These are phyloP conservation scores for Carassius auratus DNA, from an alignment of 2,113 vertebrate genomes.

Conservation along the genomic window DNA sequence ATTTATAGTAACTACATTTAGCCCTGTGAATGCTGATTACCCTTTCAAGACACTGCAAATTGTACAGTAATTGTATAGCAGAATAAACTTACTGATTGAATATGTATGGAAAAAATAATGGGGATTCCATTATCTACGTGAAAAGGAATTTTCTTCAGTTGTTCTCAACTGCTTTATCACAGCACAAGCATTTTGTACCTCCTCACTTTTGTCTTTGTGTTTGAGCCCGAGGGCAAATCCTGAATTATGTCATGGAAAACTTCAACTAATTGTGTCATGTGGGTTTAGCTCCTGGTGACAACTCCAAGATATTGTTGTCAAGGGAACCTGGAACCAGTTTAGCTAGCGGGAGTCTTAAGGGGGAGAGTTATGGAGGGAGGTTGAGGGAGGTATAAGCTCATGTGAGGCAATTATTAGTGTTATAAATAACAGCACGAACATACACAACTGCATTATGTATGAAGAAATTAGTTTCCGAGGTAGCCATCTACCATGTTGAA, in stretches of 20 bases:
- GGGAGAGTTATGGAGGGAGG: conserved; percentile 47
- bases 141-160: conserved; percentile 48
- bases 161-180: conserved; percentile 13
- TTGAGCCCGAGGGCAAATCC: conserved; percentile 63
- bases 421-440: conserved; percentile 33
- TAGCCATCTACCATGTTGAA: not conserved
- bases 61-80: not conserved
- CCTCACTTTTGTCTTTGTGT: conserved; percentile 63
- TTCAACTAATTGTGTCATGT: conserved; percentile 73
- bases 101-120: conserved; percentile 37
- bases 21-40: conserved; percentile 54
- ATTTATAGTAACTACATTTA: conserved; percentile 59
- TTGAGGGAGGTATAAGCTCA: conserved; percentile 45
- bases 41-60: conserved; percentile 48
- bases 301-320: conserved; percentile 71
- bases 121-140: conserved; percentile 15
- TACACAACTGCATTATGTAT: conserved; percentile 27
- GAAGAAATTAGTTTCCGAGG: conserved; percentile 14
- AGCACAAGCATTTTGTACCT: not conserved
- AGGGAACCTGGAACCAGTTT: conserved; percentile 66
- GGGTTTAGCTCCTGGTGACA: conserved; percentile 66
- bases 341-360: conserved; percentile 61
- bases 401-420: conserved; percentile 36
- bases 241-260: conserved; percentile 74
- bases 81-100: conserved; percentile 57